A percentile compares a stretch with the other conserved stretches of the same genome.
Conservation (phyloP, 2,797 vertebrate genomes). For the Acrossocheilus fasciatus region DNA sequence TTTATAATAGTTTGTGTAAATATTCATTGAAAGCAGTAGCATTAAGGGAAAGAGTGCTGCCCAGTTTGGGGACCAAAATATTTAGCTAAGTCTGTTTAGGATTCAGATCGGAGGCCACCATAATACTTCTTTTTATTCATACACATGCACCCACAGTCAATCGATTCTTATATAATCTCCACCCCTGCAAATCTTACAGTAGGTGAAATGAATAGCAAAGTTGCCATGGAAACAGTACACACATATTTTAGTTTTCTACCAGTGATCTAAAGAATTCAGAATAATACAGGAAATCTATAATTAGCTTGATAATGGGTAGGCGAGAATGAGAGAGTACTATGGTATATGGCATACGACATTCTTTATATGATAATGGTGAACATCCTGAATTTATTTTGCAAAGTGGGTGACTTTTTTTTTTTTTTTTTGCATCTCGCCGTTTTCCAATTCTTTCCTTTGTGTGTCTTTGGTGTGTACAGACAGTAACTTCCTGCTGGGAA, state of each 20-base stretch:
- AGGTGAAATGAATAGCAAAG: neutral
- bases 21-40: neutral
- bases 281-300: conserved; percentile 27
- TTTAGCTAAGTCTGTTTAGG: neutral
- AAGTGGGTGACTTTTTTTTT: neutral
- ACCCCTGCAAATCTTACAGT: conserved; percentile 19
- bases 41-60: neutral
- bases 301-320: neutral
- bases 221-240: conserved; percentile 53
- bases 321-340: neutral
- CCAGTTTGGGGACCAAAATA: neutral
- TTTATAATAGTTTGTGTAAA: neutral
- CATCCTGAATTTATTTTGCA: neutral
- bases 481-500: conserved; percentile 96
- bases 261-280: neutral
- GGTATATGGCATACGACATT: neutral
- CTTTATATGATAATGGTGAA: neutral
- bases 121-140: neutral
- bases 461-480: conserved; percentile 76
- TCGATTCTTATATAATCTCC: conserved; percentile 41
- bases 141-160: conserved; percentile 16
- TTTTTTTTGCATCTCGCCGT: neutral
- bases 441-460: neutral
- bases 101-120: neutral
- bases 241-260: conserved; percentile 7